These are phyloP conservation scores for Propithecus coquereli DNA, from an alignment of 2,113 vertebrate genomes.

Conservation along the genomic window DNA sequence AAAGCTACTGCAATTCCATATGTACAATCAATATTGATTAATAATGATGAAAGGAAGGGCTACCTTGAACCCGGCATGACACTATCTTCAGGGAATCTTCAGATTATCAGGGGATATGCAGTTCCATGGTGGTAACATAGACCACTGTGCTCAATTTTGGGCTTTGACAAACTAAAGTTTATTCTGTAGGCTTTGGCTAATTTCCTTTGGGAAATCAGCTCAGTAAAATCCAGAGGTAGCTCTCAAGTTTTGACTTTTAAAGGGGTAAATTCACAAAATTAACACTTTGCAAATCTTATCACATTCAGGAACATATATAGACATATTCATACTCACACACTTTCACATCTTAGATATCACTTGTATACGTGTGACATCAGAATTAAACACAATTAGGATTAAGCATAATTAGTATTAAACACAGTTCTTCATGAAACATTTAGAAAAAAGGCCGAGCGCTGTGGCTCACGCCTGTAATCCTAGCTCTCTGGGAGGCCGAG, in stretches of 20 bases:
- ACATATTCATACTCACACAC: background rate
- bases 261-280: conserved; percentile 12
- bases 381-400: background rate
- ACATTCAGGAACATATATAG: background rate
- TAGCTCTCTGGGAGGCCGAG: too few relatives aligned
- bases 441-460: too few relatives aligned
- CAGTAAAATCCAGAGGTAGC: background rate
- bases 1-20: background rate
- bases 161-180: conserved; percentile 38
- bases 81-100: background rate
- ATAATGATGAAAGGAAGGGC: background rate
- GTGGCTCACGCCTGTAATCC: too few relatives aligned
- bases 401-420: background rate
- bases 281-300: background rate
- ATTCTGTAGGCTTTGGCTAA: background rate
- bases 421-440: background rate
- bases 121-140: background rate
- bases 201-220: conserved; percentile 46
- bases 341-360: background rate
- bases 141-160: background rate
- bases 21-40: conserved; percentile 34
- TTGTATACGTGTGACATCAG: background rate
- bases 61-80: background rate
- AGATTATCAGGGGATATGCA: background rate
- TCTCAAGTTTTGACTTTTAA: background rate